phyloP scores from a whole-genome alignment of 2,888 invertebrate genomes.

The Drosophila borborema region DNA sequence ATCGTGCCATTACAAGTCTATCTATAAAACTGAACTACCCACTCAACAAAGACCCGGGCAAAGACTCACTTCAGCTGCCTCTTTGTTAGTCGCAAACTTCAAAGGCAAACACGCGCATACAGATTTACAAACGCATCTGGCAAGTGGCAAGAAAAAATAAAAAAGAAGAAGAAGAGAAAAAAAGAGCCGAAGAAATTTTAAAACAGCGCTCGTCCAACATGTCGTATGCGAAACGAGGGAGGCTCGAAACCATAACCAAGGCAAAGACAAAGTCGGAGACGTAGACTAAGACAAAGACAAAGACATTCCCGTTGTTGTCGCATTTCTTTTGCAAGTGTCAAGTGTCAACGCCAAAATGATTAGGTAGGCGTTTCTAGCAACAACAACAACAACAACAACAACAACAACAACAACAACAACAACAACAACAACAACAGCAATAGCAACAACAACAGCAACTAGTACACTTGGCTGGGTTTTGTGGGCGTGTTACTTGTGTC shows the following conservation, averaged over 20 bases:
- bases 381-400: slow-evolving; percentile 43
- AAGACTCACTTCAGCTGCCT: slow-evolving; percentile 14
- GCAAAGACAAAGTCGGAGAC: slow-evolving; percentile 16
- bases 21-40: slow-evolving; percentile 8
- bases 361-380: slow-evolving; percentile 72
- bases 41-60: not conserved
- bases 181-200: slow-evolving; percentile 33
- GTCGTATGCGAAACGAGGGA: slow-evolving; percentile 52
- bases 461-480: slow-evolving; percentile 38
- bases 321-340: slow-evolving; percentile 72
- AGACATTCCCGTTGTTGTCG: slow-evolving; percentile 41
- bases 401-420: slow-evolving; percentile 40
- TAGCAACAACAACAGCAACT: slow-evolving; percentile 42
- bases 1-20: slow-evolving; percentile 3
- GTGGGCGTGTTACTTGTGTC: slow-evolving; percentile 54
- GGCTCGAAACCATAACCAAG: slow-evolving; percentile 12
- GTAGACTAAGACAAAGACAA: slow-evolving; percentile 25
- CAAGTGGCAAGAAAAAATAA: slow-evolving; percentile 42
- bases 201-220: slow-evolving; percentile 54
- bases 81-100: slow-evolving; percentile 49
- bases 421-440: no score
- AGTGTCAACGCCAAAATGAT: slow-evolving; percentile 78
- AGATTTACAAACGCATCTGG: slow-evolving; percentile 43
- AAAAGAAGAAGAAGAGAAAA: slow-evolving; percentile 4
- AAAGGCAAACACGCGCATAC: slow-evolving; percentile 37